phyloP scores from a whole-genome alignment of 2,797 vertebrate genomes.

The Distichodus sexfasciatus region DNA sequence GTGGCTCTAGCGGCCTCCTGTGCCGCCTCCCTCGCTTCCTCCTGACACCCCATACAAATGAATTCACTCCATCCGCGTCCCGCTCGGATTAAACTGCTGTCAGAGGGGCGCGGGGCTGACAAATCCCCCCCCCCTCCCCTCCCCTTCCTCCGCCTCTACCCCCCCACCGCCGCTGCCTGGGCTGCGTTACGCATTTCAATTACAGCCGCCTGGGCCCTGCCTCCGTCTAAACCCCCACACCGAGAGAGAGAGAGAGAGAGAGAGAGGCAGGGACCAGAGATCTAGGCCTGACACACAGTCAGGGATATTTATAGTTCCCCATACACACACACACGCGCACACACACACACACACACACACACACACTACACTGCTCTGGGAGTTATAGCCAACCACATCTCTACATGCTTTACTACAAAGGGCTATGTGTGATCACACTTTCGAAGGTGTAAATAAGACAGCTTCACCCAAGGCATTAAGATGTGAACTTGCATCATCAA shows the following conservation, averaged over 20 bases:
- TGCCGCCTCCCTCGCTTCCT: constrained; percentile 77
- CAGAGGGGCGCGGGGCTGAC: constrained; percentile 77
- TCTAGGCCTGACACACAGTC: constrained; percentile 11
- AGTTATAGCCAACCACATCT: constrained; percentile 35
- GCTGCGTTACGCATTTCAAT: constrained; percentile 77
- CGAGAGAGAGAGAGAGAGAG: background rate
- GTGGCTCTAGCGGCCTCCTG: constrained; percentile 46
- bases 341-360: background rate
- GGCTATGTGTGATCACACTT: constrained; percentile 21
- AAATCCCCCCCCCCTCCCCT: constrained; percentile 76
- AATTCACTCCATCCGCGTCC: constrained; percentile 73
- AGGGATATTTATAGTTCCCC: constrained; percentile 22
- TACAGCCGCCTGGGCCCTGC: constrained; percentile 44
- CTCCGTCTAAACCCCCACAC: background rate
- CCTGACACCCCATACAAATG: constrained; percentile 80
- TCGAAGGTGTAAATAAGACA: constrained; percentile 25
- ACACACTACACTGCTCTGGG: background rate
- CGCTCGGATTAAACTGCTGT: constrained; percentile 82
- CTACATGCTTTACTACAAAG: constrained; percentile 21
- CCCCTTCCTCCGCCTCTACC: constrained; percentile 15
- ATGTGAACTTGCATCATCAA: background rate
- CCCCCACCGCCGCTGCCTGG: constrained; percentile 15
- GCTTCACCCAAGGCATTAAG: constrained; percentile 18
- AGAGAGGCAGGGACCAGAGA: constrained; percentile 4
- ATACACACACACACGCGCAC: background rate